A percentile compares a stretch with the other conserved stretches of the same genome.
phyloP scores from a whole-genome alignment of 2,888 invertebrate genomes.

The Sinohyriopsis cumingii region DNA sequence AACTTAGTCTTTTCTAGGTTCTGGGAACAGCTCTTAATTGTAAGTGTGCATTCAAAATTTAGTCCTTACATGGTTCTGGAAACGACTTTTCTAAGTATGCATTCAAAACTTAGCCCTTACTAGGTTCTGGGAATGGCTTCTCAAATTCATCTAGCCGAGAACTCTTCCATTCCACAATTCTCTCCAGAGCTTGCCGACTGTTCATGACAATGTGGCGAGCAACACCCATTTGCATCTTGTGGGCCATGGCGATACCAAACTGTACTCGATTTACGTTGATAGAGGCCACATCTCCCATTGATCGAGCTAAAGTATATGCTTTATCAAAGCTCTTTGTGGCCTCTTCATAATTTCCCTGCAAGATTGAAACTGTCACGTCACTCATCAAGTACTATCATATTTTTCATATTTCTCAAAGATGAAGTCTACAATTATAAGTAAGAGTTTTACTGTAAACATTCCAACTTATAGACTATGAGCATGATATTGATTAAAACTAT shows the following conservation, averaged over 20 bases:
- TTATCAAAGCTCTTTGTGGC: constrained; percentile 71
- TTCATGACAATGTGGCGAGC: constrained; percentile 54
- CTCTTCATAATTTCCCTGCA: constrained; percentile 69
- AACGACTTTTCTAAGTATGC: too few relatives aligned
- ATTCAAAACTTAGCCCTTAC: constrained; percentile 28
- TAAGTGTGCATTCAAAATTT: too few relatives aligned
- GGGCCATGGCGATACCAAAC: constrained; percentile 68
- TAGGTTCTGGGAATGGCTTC: constrained; percentile 49
- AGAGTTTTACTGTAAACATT: too few relatives aligned
- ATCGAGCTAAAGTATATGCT: constrained; percentile 69
- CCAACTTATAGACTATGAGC: too few relatives aligned
- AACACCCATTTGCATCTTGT: constrained; percentile 62
- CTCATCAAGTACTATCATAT: too few relatives aligned
- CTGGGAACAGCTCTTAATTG: too few relatives aligned
- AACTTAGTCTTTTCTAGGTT: too few relatives aligned
- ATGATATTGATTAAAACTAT: too few relatives aligned
- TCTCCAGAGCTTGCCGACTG: constrained; percentile 48
- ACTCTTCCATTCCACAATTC: constrained; percentile 69
- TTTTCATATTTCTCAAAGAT: too few relatives aligned
- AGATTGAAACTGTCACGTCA: constrained; percentile 1
- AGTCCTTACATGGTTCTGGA: too few relatives aligned
- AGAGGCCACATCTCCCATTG: constrained; percentile 60
- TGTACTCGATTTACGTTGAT: constrained; percentile 68
- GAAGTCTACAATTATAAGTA: too few relatives aligned
- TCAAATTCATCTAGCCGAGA: constrained; percentile 54